Evolutionary conservation across 2,888 invertebrate species (phyloP), one percentile per base, ranked within the genome.

Genomic region (Tanytarsus gracilentus): DNA sequence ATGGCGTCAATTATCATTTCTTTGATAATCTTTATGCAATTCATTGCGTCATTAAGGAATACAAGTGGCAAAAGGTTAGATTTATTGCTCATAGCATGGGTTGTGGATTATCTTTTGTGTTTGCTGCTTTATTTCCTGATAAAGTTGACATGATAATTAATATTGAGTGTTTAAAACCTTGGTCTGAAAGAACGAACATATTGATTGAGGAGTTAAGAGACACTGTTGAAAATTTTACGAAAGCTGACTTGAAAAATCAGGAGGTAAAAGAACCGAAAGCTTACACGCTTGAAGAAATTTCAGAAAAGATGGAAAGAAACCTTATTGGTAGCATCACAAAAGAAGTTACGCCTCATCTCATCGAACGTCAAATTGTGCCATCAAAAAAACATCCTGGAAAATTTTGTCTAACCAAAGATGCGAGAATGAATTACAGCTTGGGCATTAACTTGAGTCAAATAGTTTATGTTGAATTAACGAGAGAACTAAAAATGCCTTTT

Each of bases 11-110:
- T 23, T 81, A 82, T 44, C 64, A 71, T 76, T 64, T 70, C 72
- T 11, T 65, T 72, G 2, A 72, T 74, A 55, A 73, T 72, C 62
- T 64, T 77, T 36, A 72, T 70, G 65, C 60, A 79, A 29, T 69
- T 87, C 71, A 79, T 30, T 73, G 78, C 51, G 65, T 86, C 51
- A 78, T 79, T 66, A 76, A 81, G 16, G 76, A 84, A 66, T 84
- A 82, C 65, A 78, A 80, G 64, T 86, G 86, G 86, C 75, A 81
- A 7, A 82, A 82, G 70, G 74, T 86, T 1, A 82, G 84, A 2
- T 68, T 88, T 36, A 65, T 88, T 58, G 79, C 78, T 0, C 87
- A 87, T 68, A 86, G 86, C 0, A 77, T 85, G 78, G 83, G 85
- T 21, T 79, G 80, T 0, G 78, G 82, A 26, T 76, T 79, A 8